Conservation (phyloP, 2,113 vertebrate species). For the Pteruthius melanotis region DNA sequence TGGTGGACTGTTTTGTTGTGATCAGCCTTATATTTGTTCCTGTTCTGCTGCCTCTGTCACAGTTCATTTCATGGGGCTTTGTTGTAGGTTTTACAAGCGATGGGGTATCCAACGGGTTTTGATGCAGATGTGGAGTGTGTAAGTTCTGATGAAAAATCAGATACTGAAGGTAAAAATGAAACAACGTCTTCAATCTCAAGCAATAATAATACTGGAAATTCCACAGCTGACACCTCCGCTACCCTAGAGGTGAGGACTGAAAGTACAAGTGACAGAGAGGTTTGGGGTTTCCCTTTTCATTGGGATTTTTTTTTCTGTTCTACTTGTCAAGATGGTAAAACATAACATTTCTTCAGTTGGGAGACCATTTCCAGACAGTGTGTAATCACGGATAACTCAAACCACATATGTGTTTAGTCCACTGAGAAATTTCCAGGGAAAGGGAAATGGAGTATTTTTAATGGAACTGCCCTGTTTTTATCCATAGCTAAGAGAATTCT, state of each 20-base stretch:
- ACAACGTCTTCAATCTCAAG: constrained; percentile 86
- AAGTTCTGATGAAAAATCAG: constrained; percentile 97
- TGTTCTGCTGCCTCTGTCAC: not conserved
- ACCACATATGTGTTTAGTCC: not conserved
- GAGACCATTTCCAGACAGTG: not conserved
- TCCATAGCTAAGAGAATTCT: not conserved
- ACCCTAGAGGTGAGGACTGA: constrained; percentile 86
- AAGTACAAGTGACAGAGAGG: not conserved
- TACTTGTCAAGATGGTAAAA: not conserved
- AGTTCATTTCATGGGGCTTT: constrained; percentile 9
- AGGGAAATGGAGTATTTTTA: not conserved
- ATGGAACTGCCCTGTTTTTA: not conserved
- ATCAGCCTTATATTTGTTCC: not conserved
- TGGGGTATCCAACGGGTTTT: constrained; percentile 97
- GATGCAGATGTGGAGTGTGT: constrained; percentile 94
- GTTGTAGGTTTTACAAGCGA: constrained; percentile 91
- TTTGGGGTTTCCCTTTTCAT: not conserved
- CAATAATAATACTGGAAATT: constrained; percentile 97
- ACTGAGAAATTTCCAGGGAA: not conserved
- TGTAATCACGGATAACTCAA: not conserved
- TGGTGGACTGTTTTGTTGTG: not conserved
- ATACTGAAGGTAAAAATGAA: constrained; percentile 95
- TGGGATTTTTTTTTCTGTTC: not conserved
- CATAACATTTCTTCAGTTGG: not conserved
- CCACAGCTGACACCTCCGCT: constrained; percentile 90